A percentile compares a stretch with the other conserved stretches of the same genome.
Evolutionary conservation across 64 coral and sea anemone species (phyloP).

Genomic region (Montipora efflorescens): DNA sequence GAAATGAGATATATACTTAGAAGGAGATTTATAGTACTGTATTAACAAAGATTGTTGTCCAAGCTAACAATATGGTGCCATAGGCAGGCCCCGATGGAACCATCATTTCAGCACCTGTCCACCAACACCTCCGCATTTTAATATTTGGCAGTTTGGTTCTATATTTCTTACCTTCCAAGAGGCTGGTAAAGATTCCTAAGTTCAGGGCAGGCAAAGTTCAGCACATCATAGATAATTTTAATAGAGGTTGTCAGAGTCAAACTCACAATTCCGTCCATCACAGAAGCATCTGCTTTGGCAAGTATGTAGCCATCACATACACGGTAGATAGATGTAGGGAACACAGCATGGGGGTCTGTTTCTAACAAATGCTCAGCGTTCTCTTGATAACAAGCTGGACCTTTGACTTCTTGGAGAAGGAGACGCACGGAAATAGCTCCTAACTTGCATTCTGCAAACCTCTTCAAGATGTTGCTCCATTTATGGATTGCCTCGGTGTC

Average conservation of each 20-base stretch:
- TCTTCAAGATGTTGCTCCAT: slow-evolving; percentile 28
- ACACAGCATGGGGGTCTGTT: slow-evolving; percentile 75
- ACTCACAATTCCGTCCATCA: slow-evolving; percentile 75
- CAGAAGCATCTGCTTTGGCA: slow-evolving; percentile 68
- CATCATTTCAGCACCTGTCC: not conserved
- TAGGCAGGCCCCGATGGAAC: no score
- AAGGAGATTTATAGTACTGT: no score
- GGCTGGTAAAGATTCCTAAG: slow-evolving; percentile 72
- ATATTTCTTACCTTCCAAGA: slow-evolving; percentile 48
- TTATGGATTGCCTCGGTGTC: slow-evolving; percentile 18
- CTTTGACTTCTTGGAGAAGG: slow-evolving; percentile 25
- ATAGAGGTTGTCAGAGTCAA: slow-evolving; percentile 73
- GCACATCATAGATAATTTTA: slow-evolving; percentile 68
- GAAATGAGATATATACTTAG: no score
- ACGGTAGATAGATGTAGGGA: slow-evolving; percentile 80
- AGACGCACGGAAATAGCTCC: slow-evolving; percentile 29
- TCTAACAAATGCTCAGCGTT: slow-evolving; percentile 57
- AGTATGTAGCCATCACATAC: slow-evolving; percentile 64
- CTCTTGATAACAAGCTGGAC: slow-evolving; percentile 49
- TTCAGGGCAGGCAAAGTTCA: slow-evolving; percentile 51
- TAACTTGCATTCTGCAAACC: not conserved
- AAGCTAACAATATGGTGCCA: no score
- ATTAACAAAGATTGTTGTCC: no score
- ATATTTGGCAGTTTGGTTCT: not conserved
- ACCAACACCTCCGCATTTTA: no score